Percentiles rank a stretch among this genome's conserved stretches.
phyloP scores from a whole-genome alignment of 1,140 invertebrate species.

The Hyphantria cunea region DNA sequence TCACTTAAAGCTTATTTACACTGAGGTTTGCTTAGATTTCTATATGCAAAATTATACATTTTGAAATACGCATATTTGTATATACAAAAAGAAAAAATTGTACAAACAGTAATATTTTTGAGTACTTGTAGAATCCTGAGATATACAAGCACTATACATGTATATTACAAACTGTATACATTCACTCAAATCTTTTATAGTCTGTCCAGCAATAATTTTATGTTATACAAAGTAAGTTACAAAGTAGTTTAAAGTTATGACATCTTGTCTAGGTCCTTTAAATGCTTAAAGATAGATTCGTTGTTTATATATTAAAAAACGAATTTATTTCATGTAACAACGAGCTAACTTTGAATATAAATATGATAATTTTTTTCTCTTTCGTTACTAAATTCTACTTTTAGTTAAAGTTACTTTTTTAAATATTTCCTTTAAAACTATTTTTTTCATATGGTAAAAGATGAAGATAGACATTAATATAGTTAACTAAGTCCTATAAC shows the following conservation, averaged over 20 bases:
- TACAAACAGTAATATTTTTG: no score
- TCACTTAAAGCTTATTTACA: conserved; percentile 33
- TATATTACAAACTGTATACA: conserved; percentile 5
- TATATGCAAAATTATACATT: conserved; percentile 1
- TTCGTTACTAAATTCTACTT: no score
- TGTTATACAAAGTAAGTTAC: conserved; percentile 31
- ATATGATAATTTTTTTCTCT: no score
- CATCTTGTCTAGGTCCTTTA: not conserved
- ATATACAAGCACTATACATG: not conserved
- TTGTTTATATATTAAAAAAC: conserved; percentile 8
- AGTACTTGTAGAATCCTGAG: not conserved
- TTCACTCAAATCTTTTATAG: conserved; percentile 50
- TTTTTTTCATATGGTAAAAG: conserved; percentile 3
- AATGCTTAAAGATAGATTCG: not conserved
- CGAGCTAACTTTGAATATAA: no score
- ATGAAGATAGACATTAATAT: not conserved
- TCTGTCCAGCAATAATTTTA: conserved; percentile 62
- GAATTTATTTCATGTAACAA: not conserved
- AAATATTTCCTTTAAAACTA: no score
- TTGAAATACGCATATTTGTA: not conserved
- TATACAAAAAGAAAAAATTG: conserved; percentile 12
- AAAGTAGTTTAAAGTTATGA: not conserved
- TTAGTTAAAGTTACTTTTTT: no score
- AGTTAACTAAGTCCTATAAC: not conserved
- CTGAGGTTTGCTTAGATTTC: conserved; percentile 35